phyloP scores from a whole-genome alignment of 2,113 vertebrate genomes.

The Lota lota region DNA sequence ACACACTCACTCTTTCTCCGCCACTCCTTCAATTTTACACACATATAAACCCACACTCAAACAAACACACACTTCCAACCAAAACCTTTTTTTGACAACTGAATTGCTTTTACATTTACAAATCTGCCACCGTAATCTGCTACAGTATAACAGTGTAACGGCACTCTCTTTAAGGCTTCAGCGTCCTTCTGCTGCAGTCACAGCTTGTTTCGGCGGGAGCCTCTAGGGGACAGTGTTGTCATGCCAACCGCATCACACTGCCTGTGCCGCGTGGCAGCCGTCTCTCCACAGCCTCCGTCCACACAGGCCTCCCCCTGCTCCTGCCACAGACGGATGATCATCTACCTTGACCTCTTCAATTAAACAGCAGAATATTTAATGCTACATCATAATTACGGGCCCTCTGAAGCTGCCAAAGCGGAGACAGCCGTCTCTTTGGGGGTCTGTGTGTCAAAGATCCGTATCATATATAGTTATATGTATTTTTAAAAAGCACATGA shows the following conservation, averaged over 20 bases:
- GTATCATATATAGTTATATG: too few species aligned
- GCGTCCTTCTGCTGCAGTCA: background rate
- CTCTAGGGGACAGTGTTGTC: conserved; percentile 74
- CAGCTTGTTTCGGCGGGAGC: conserved; percentile 18
- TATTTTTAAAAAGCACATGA: too few species aligned
- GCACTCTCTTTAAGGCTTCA: too few species aligned
- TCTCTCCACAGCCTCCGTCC: background rate
- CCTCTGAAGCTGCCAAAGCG: too few species aligned
- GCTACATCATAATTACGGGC: too few species aligned
- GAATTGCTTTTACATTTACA: background rate
- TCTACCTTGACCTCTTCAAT: too few species aligned
- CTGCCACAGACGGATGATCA: conserved; percentile 6
- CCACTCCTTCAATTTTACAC: background rate
- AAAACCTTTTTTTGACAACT: background rate
- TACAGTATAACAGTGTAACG: background rate
- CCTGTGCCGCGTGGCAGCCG: too few species aligned
- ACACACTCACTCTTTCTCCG: too few species aligned
- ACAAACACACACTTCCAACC: background rate
- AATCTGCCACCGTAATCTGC: background rate
- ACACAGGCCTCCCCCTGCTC: conserved; percentile 6
- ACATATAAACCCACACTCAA: conserved; percentile 6
- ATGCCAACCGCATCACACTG: conserved; percentile 41
- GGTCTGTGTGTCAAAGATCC: too few species aligned
- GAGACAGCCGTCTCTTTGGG: background rate
- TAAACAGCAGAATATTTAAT: too few species aligned